Base-by-base conservation (phyloP, 2,113 vertebrate species). In the Triplophysa tibetana region DNA sequence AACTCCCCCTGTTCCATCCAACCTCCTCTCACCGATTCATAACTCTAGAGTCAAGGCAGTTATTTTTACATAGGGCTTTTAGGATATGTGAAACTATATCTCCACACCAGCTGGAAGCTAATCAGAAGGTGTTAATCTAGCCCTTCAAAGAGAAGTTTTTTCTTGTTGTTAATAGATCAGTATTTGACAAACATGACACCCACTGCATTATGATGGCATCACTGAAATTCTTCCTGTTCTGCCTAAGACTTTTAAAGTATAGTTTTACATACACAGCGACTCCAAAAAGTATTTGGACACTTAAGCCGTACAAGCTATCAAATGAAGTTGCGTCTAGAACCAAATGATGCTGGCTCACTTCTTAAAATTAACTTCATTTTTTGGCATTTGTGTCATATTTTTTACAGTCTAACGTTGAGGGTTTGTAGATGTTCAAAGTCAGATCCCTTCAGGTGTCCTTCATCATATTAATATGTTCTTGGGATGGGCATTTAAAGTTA, bases 61-160 rank as follows among this genome's bases (percentile, higher is more conserved):
- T 94, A 94, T 93, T 93, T 94, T 90, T 92, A 90, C 85, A 70
- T 4, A n/a, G 77, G 85, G 24, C 87, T 86, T 84, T 84, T 75
- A 29, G 81, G 85, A 88, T 84, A 93, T 93, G 91, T 92, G 93
- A 91, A 93, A 93, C 86, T 70, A 69, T 88, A 93, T 84, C 88
- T 83, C n/a, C 4, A 29, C 80, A 83, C 89, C 92, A 93, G 90
- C 87, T 93, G 92, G 88, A 86, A 85, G 88, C 87, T 91, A 87
- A 93, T 92, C 91, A 86, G 87, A 82, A 90, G 82, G 90, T 90
- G 90, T 90, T 93, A 93, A 92, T 93, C 87, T 83, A 38, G 23
- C 77, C 77, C 88, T 93, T 92, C 89, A 92, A 92, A 92, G 89
- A 81, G 86, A 87, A 78, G 78, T 78, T 66, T 41, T 61, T 64